Evolutionary conservation across 2,113 vertebrate species (phyloP).

Genomic region (Desmodus rotundus): DNA sequence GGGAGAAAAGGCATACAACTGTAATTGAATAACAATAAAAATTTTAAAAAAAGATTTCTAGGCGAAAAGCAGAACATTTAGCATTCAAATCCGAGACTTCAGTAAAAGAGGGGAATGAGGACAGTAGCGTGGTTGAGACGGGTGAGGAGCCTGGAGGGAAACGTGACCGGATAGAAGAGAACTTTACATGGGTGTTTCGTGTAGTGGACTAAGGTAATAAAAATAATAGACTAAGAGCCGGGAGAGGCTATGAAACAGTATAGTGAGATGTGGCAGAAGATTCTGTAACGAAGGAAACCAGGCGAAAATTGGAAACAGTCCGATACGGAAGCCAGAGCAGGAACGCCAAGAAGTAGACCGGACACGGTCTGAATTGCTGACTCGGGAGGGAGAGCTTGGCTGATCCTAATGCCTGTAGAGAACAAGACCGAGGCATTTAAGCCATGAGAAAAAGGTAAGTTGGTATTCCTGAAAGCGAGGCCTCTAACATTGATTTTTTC

Average conservation of each 20-base stretch:
- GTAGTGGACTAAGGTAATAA: not conserved
- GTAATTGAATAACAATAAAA: too few species aligned
- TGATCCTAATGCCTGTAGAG: not conserved
- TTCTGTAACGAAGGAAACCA: too few species aligned
- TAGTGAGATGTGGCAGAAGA: not conserved
- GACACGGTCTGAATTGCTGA: too few species aligned
- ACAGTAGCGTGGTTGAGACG: not conserved
- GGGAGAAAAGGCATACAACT: too few species aligned
- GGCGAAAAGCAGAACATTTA: too few species aligned
- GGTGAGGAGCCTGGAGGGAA: not conserved
- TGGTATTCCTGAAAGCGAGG: not conserved
- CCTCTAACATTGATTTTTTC: not conserved
- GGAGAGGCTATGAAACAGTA: not conserved
- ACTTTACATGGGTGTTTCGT: not conserved
- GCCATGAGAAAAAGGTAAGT: not conserved
- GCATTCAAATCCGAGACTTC: not conserved
- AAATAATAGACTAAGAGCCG: not conserved
- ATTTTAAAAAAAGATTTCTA: too few species aligned
- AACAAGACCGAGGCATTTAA: too few species aligned
- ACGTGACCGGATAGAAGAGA: not conserved
- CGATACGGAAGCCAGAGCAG: not conserved
- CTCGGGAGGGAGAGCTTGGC: not conserved
- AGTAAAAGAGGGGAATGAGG: not conserved
- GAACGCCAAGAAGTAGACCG: not conserved
- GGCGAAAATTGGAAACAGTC: not conserved